These are phyloP conservation scores for Paradoxurus hermaphroditus DNA, from an alignment of 2,113 vertebrate genomes.

Conservation along the genomic window DNA sequence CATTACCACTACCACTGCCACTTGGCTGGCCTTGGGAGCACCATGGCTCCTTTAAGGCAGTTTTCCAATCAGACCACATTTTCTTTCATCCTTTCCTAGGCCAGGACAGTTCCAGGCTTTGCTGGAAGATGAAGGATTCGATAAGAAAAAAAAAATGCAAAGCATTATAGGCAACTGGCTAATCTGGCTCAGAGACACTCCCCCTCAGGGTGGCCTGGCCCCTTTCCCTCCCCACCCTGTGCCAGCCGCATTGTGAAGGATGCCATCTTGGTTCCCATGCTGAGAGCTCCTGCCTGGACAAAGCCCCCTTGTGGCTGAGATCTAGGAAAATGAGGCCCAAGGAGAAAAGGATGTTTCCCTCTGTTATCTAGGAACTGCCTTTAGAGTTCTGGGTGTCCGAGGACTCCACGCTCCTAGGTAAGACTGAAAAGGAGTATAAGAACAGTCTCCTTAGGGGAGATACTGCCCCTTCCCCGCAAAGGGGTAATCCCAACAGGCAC, in stretches of 20 bases:
- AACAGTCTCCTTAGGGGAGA: not conserved
- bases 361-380: not conserved
- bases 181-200: not conserved
- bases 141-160: not conserved
- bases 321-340: no score
- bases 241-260: not conserved
- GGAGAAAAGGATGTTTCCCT: not conserved
- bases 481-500: not conserved
- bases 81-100: not conserved
- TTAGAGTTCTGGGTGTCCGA: not conserved
- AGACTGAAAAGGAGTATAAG: not conserved
- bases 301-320: not conserved
- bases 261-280: not conserved
- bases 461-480: not conserved
- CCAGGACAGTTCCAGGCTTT: not conserved
- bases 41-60: not conserved
- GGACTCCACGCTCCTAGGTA: not conserved
- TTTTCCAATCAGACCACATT: not conserved
- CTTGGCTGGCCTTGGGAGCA: not conserved
- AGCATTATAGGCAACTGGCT: not conserved
- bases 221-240: rapidly evolving
- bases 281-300: not conserved
- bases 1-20: not conserved
- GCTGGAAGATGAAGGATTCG: not conserved
- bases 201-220: rapidly evolving